Percentiles rank a stretch among this genome's conserved stretches.
Conservation (phyloP, 2,113 vertebrate genomes). For the Ranitomeya variabilis region DNA sequence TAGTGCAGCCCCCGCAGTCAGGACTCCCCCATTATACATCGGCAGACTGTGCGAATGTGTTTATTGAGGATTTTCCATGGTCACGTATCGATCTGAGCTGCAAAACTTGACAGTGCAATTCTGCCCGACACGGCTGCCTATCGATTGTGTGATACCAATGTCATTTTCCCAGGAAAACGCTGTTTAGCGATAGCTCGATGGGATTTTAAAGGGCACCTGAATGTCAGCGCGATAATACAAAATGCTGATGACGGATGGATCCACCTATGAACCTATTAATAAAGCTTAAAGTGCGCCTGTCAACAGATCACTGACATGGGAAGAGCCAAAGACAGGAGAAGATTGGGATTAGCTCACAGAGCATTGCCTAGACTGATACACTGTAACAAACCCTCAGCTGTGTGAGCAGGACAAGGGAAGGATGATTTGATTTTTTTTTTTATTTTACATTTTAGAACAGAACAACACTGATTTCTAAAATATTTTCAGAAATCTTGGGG, state of each 20-base stretch:
- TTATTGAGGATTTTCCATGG: neutral
- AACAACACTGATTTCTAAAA: too few species aligned
- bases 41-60: neutral
- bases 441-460: too few species aligned
- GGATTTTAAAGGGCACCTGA: neutral
- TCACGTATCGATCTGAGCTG: neutral
- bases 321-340: neutral
- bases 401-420: neutral
- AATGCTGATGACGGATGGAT: neutral
- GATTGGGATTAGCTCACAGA: neutral
- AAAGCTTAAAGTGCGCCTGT: neutral
- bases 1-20: neutral
- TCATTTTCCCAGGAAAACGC: constrained; percentile 8
- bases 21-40: neutral
- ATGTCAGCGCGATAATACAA: neutral
- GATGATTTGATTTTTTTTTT: neutral
- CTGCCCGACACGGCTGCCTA: neutral
- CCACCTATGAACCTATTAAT: neutral
- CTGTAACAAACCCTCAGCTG: neutral
- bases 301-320: neutral
- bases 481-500: too few species aligned
- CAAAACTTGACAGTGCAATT: constrained; percentile 18
- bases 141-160: constrained; percentile 2
- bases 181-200: neutral
- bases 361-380: neutral